These are phyloP conservation scores for Tragelaphus eurycerus DNA, from an alignment of 2,797 vertebrate genomes.

Conservation along the genomic window DNA sequence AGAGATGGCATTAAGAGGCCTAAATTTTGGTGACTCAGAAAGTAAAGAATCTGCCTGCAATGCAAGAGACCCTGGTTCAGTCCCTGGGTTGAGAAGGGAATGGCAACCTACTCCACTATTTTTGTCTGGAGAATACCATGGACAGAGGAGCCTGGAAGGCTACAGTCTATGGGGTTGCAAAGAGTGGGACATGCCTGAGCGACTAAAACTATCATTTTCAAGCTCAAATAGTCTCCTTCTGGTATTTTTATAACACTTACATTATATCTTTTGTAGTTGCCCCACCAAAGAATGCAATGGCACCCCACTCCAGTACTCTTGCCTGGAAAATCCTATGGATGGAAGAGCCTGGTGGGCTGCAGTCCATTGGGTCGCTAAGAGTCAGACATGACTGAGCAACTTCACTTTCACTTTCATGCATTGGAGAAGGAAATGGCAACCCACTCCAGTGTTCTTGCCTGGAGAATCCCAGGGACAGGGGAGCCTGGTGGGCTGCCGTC, in stretches of 20 bases:
- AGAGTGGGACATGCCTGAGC: background rate
- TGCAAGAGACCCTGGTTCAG: background rate
- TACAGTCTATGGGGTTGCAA: background rate
- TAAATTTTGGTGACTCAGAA: background rate
- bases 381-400: fast-evolving
- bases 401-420: too few species aligned
- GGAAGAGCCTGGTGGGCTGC: too few species aligned
- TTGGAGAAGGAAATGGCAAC: too few species aligned
- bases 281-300: background rate
- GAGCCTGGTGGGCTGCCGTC: too few species aligned
- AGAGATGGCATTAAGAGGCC: background rate
- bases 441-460: too few species aligned
- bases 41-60: background rate
- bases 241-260: background rate
- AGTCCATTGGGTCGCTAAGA: too few species aligned
- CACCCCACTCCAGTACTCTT: too few species aligned
- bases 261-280: too few species aligned
- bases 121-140: background rate
- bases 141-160: background rate
- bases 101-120: background rate
- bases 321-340: too few species aligned
- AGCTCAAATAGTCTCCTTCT: background rate
- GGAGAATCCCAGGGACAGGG: too few species aligned
- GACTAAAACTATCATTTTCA: background rate
- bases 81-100: background rate